Evolutionary conservation across 2,888 invertebrate genomes (phyloP).

Genomic region (Agonopterix alstromeriana): DNA sequence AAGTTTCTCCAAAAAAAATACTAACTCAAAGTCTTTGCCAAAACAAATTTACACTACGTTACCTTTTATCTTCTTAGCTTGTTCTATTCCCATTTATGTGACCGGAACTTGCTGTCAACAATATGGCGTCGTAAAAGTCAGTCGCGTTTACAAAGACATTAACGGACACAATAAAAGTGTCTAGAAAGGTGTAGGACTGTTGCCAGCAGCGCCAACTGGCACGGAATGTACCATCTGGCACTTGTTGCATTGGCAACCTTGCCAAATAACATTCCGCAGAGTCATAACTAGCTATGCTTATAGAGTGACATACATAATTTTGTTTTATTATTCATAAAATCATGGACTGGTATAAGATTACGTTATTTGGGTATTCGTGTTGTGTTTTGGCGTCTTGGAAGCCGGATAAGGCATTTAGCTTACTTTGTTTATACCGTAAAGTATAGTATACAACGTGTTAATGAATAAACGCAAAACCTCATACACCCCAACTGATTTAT

Average conservation of each 20-base stretch:
- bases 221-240: conserved; percentile 25
- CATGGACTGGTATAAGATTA: neutral
- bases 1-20: too few relatives aligned
- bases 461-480: too few relatives aligned
- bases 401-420: neutral
- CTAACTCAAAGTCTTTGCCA: too few relatives aligned
- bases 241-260: conserved; percentile 33
- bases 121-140: conserved; percentile 42
- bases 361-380: neutral
- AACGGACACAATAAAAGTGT: conserved; percentile 39
- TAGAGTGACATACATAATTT: neutral
- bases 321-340: neutral
- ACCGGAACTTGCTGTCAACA: conserved; percentile 40
- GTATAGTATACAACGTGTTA: too few relatives aligned
- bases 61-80: conserved; percentile 7
- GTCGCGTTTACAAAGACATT: conserved; percentile 44
- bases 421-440: neutral
- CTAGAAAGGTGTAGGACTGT: conserved; percentile 17
- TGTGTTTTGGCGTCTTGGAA: neutral
- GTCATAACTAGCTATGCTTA: too few relatives aligned
- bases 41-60: conserved; percentile 5
- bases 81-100: conserved; percentile 24
- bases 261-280: conserved; percentile 21
- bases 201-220: conserved; percentile 16
- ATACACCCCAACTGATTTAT: too few relatives aligned